These are phyloP conservation scores for Aurelia sp. DNA, from an alignment of 30 jellyfish, hydroid and myxozoan genomes.

Conservation along the genomic window DNA sequence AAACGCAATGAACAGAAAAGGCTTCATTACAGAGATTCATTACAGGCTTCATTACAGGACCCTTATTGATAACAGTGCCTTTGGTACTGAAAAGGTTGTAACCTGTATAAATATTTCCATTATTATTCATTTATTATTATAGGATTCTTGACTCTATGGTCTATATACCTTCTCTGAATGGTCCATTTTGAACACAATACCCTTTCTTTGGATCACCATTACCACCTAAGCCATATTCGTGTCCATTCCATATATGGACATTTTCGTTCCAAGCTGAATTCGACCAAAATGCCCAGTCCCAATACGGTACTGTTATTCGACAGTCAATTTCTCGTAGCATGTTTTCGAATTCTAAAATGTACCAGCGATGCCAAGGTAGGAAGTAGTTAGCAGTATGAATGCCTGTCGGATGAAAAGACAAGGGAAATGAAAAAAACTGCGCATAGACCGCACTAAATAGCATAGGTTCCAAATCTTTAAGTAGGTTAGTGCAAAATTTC, in stretches of 20 bases:
- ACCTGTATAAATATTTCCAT: too few species aligned
- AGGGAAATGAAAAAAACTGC: not conserved
- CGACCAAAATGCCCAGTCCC: constrained; percentile 97
- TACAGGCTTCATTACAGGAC: too few species aligned
- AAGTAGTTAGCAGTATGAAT: constrained; percentile 68
- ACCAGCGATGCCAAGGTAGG: constrained; percentile 97
- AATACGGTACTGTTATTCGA: constrained; percentile 85
- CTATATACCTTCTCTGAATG: constrained; percentile 56
- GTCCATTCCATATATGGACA: constrained; percentile 76
- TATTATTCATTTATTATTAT: too few species aligned
- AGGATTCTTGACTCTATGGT: constrained; percentile 1
- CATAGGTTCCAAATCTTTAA: too few species aligned
- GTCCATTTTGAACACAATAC: constrained; percentile 92
- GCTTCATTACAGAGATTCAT: too few species aligned
- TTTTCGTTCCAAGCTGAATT: constrained; percentile 69
- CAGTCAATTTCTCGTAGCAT: constrained; percentile 85
- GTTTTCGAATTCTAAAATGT: constrained; percentile 78
- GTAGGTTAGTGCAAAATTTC: too few species aligned
- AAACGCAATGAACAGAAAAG: too few species aligned
- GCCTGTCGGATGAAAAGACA: constrained; percentile 4
- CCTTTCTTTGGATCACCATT: constrained; percentile 76
- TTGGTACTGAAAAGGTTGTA: too few species aligned
- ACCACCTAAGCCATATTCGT: constrained; percentile 88
- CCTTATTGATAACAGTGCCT: too few species aligned
- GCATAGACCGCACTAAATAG: not conserved